Base-by-base conservation (phyloP, 2,113 vertebrate species). In the Actenoides lindsayi region DNA sequence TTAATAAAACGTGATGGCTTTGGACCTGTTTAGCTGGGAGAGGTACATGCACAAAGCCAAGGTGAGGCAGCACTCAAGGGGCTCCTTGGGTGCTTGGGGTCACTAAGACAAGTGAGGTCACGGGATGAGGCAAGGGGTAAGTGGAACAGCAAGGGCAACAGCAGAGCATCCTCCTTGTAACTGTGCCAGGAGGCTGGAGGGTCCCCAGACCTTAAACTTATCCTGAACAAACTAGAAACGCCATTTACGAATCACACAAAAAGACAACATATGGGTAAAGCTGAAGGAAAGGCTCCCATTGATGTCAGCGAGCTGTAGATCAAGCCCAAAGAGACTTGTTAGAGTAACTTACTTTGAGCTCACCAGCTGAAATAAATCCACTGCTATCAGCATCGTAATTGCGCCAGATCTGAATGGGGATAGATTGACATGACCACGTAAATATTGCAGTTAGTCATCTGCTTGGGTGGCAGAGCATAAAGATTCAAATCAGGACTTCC, bases 381-480 rank as follows among this genome's bases (percentile, higher is more conserved):
- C 99, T 99, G 98, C 99, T 98, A 96, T 99, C 99, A 7, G 98
- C 97, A 44, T 99, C 99, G 0, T 99, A 99, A 95, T 98, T 99
- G 89, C 99, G 99, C 99, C 99, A 99, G 91, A 99, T 99, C 99
- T 99, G 89, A 84, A 97, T n/a, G 10, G 64, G 73, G 57, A 87
- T 48, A 91, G 59, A 94, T 81, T 54, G 46, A 89, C 87, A 74
- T 0, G 11, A 53, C 27, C 28, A 39, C 35, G 48, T 83, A 74
- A 89, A 95, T 82, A 87, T 46, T 89, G 81, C 53, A 84, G 31
- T 73, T 82, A 79, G 67, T 87, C 83, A 70, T 76, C 79, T 80
- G 77, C 65, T 74, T 0, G 0, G 18, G 21, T 71, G 76, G 87
- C 5, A 82, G 44, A 88, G 78, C 3, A 1, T 7, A 70, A 87